phyloP scores from a whole-genome alignment of 2,113 vertebrate genomes.

The Crotalus viridis region DNA sequence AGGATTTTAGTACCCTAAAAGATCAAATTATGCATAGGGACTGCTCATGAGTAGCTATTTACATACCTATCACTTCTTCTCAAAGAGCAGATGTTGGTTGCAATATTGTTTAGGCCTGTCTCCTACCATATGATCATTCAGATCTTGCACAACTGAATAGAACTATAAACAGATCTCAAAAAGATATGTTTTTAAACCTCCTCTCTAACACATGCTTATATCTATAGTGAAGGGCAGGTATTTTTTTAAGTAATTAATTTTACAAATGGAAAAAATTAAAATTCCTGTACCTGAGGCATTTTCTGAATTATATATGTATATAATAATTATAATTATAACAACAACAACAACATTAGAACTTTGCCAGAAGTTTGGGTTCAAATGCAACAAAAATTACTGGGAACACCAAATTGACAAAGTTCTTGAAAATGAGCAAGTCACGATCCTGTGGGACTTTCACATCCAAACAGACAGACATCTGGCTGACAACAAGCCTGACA shows the following conservation, averaged over 20 bases:
- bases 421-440: no score
- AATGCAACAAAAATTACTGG: no score
- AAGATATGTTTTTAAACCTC: background rate
- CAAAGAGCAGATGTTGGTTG: background rate
- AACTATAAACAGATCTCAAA: background rate
- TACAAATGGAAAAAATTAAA: background rate
- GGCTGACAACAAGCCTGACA: no score
- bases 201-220: background rate
- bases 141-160: background rate
- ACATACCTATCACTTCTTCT: background rate
- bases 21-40: background rate
- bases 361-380: no score
- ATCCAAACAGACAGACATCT: no score
- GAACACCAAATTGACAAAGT: no score
- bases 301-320: background rate
- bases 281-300: background rate
- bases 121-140: background rate
- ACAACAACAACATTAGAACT: no score
- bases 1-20: background rate
- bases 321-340: background rate
- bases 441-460: no score
- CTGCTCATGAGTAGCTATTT: background rate
- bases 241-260: background rate
- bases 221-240: background rate
- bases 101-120: background rate